Conservation (phyloP, 2,888 invertebrate genomes). For the Hypomecis atomaria region DNA sequence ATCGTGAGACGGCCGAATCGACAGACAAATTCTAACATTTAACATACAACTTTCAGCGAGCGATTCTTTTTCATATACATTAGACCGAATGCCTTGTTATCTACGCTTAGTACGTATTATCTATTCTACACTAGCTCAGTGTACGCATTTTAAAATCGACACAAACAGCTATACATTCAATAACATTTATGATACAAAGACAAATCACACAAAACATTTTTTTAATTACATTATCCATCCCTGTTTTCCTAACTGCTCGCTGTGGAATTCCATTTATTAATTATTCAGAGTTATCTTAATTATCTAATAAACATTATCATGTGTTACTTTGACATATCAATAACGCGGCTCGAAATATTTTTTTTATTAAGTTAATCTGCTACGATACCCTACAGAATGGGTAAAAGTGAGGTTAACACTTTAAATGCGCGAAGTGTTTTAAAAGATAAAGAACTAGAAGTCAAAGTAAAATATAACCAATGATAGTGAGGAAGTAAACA, state of each 20-base stretch:
- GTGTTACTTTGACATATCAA: slow-evolving; percentile 84
- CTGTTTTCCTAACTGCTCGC: slow-evolving; percentile 84
- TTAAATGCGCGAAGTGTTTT: slow-evolving; percentile 54
- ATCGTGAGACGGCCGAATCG: slow-evolving; percentile 43
- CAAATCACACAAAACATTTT: slow-evolving; percentile 79
- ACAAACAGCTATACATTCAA: slow-evolving; percentile 79
- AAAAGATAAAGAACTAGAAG: slow-evolving; percentile 56
- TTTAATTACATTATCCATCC: slow-evolving; percentile 78
- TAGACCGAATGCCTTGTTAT: slow-evolving; percentile 59
- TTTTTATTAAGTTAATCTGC: slow-evolving; percentile 74
- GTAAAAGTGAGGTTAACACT: slow-evolving; percentile 69
- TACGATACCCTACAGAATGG: slow-evolving; percentile 80
- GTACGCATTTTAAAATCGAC: slow-evolving; percentile 61
- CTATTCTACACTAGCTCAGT: slow-evolving; percentile 75
- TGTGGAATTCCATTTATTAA: slow-evolving; percentile 63
- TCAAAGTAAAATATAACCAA: slow-evolving; percentile 49
- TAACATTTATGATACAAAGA: slow-evolving; percentile 81
- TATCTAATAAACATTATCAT: slow-evolving; percentile 82
- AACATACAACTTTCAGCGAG: slow-evolving; percentile 80
- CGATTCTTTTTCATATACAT: slow-evolving; percentile 56
- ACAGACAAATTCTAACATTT: slow-evolving; percentile 42
- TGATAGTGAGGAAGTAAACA: slow-evolving; percentile 60
- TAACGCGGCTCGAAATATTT: slow-evolving; percentile 84
- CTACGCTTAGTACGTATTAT: slow-evolving; percentile 56
- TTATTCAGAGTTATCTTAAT: slow-evolving; percentile 79